Evolutionary conservation across 1,140 invertebrate genomes (phyloP).

Genomic region (Eriocheir sinensis): DNA sequence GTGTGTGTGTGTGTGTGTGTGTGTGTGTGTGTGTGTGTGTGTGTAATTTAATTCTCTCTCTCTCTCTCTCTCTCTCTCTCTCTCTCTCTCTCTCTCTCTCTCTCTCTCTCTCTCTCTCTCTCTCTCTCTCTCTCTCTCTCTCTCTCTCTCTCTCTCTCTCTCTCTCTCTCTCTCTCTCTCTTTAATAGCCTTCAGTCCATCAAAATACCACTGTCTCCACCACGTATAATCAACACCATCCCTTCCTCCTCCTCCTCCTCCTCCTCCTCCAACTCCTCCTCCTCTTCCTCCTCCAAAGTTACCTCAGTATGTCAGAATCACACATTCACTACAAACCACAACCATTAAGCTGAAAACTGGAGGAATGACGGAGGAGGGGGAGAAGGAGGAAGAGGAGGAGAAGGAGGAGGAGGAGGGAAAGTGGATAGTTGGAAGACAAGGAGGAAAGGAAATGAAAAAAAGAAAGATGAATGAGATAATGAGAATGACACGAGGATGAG

Average conservation of each 20-base stretch:
- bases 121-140: conserved; percentile 48
- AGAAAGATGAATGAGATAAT: neutral
- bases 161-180: conserved; percentile 10
- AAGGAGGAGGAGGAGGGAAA: neutral
- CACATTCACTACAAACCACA: neutral
- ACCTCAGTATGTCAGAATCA: conserved; percentile 4
- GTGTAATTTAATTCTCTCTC: conserved; percentile 17
- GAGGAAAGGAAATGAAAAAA: neutral
- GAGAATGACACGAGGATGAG: neutral
- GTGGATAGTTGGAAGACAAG: no score
- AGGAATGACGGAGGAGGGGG: neutral
- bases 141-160: conserved; percentile 13
- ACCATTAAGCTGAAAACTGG: neutral
- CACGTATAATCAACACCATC: neutral
- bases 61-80: conserved; percentile 40
- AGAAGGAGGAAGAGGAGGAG: neutral
- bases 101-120: conserved; percentile 54
- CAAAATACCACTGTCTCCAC: neutral
- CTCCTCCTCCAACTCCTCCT: neutral
- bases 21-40: no score
- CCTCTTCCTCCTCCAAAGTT: neutral
- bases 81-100: conserved; percentile 48
- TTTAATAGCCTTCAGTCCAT: neutral
- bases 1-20: no score
- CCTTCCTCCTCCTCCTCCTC: neutral